These are phyloP conservation scores for Pseudorhiza aurosa DNA, from an alignment of 30 jellyfish, hydroid and myxozoan genomes.

Conservation along the genomic window DNA sequence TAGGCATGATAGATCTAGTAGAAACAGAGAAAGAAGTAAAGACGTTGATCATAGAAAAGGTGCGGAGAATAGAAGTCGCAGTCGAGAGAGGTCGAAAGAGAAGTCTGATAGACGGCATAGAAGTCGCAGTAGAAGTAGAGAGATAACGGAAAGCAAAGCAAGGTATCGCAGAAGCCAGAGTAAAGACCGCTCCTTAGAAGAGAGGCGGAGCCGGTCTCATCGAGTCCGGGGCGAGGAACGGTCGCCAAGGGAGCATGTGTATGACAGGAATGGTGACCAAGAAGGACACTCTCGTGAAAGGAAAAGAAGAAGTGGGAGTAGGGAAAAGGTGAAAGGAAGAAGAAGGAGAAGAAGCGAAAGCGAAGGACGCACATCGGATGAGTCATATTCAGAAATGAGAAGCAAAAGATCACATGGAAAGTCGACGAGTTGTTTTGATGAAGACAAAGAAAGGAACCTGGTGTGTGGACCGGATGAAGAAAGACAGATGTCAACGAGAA, in stretches of 20 bases:
- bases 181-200: conserved; percentile 34
- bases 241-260: conserved; percentile 6
- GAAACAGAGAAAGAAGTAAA: neutral
- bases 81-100: neutral
- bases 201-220: neutral
- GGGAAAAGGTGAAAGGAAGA: neutral
- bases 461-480: too few relatives aligned
- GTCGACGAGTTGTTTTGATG: too few relatives aligned
- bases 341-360: neutral
- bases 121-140: conserved; percentile 28
- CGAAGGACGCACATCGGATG: neutral
- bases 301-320: conserved; percentile 8
- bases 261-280: neutral
- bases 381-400: neutral
- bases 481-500: too few relatives aligned
- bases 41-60: too few relatives aligned
- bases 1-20: neutral
- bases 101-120: conserved; percentile 4
- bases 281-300: neutral
- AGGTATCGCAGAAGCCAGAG: conserved; percentile 11
- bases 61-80: conserved; percentile 6
- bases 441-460: too few relatives aligned
- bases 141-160: neutral
- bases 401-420: neutral
- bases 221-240: conserved; percentile 27